Conservation (phyloP, 2,888 invertebrate species). For the Cheiracanthium punctorium region DNA sequence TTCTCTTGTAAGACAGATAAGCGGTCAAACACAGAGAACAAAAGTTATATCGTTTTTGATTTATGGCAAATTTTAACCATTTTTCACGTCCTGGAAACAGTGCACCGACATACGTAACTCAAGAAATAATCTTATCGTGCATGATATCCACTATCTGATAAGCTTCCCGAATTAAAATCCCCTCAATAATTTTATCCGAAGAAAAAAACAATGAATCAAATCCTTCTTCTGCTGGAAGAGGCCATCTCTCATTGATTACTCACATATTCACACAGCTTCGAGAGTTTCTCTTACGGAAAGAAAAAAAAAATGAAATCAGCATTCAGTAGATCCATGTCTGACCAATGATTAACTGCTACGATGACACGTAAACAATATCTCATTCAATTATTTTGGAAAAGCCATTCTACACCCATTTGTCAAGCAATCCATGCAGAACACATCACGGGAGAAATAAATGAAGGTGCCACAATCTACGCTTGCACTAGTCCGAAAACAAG, state of each 20-base stretch:
- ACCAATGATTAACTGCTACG: slow-evolving; percentile 1
- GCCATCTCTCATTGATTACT: background rate
- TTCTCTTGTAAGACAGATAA: too few species aligned
- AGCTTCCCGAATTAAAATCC: background rate
- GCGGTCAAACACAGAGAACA: too few species aligned
- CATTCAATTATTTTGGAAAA: background rate
- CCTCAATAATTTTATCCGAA: background rate
- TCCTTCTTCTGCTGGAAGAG: background rate
- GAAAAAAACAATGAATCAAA: background rate
- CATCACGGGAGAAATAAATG: too few species aligned
- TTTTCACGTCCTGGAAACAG: background rate
- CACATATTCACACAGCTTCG: background rate
- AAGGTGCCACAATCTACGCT: background rate
- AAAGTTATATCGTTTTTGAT: too few species aligned
- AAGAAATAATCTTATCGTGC: background rate
- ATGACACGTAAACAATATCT: background rate
- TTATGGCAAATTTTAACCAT: background rate
- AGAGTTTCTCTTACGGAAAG: too few species aligned
- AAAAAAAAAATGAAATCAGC: too few species aligned
- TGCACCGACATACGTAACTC: background rate
- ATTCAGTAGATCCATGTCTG: background rate
- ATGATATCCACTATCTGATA: background rate
- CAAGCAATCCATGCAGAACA: slow-evolving; percentile 9
- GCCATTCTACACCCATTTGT: slow-evolving; percentile 2
- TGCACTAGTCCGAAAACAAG: too few species aligned